Evolutionary conservation across 1,140 invertebrate genomes (phyloP).

Genomic region (Drosophila paulistorum): DNA sequence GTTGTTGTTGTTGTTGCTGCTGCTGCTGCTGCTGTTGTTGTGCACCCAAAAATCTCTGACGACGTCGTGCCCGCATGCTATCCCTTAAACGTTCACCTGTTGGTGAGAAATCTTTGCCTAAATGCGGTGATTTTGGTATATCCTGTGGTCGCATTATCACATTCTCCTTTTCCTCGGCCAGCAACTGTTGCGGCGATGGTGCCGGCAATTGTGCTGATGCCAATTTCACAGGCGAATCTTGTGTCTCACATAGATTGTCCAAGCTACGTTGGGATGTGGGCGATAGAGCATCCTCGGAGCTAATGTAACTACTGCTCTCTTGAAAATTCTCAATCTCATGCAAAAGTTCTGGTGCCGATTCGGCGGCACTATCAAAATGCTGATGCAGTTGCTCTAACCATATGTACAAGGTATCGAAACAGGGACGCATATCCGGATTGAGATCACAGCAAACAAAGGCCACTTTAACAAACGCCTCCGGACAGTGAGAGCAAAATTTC

Average conservation of each 20-base stretch:
- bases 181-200: neutral
- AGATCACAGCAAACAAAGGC: conserved; percentile 95
- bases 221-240: neutral
- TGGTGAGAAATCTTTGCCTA: conserved; percentile 82
- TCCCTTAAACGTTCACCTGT: conserved; percentile 77
- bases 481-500: conserved; percentile 94
- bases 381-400: conserved; percentile 91
- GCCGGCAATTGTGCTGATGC: neutral
- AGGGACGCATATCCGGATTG: conserved; percentile 93
- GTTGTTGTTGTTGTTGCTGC: neutral
- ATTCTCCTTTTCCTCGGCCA: conserved; percentile 41
- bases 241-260: conserved; percentile 58
- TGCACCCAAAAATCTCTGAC: conserved; percentile 69
- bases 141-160: conserved; percentile 59
- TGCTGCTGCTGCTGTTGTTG: conserved; percentile 45
- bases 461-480: conserved; percentile 93
- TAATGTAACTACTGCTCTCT: conserved; percentile 60
- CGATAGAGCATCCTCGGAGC: conserved; percentile 74
- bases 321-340: conserved; percentile 90
- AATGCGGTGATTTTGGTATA: conserved; percentile 82
- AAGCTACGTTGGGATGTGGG: conserved; percentile 75
- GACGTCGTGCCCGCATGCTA: conserved; percentile 75
- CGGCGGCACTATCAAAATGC: conserved; percentile 86
- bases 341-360: conserved; percentile 86
- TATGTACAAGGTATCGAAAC: conserved; percentile 93